These are phyloP conservation scores for Drosophila barbarae DNA, from an alignment of 2,888 invertebrate genomes.

Conservation along the genomic window DNA sequence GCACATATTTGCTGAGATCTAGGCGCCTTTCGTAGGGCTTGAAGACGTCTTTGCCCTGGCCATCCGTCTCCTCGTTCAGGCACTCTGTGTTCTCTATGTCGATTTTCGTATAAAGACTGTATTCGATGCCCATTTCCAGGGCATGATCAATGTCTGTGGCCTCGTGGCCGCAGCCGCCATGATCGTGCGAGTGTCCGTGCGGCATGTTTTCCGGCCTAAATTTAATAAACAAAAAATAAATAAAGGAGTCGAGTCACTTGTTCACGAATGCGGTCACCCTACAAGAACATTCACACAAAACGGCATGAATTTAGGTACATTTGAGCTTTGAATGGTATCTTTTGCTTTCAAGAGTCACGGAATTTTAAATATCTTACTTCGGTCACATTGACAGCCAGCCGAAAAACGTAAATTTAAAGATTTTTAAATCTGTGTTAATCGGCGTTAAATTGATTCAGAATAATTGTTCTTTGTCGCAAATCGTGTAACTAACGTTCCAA, in stretches of 20 bases:
- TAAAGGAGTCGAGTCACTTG: conserved; percentile 28
- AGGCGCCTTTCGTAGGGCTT: conserved; percentile 94
- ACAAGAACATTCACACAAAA: neutral
- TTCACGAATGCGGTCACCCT: conserved; percentile 11
- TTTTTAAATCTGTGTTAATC: conserved; percentile 66
- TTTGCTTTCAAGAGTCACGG: neutral
- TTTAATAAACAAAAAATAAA: conserved; percentile 26
- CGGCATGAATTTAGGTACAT: too few species aligned
- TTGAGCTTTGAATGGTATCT: neutral
- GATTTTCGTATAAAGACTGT: conserved; percentile 92
- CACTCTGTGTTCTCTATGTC: conserved; percentile 92
- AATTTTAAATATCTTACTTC: neutral
- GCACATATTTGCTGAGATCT: conserved; percentile 91
- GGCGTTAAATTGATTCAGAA: conserved; percentile 46
- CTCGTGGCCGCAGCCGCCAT: conserved; percentile 77
- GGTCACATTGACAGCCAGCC: conserved; percentile 16
- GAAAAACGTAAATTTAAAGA: conserved; percentile 32
- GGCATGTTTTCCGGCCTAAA: conserved; percentile 67
- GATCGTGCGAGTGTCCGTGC: conserved; percentile 78
- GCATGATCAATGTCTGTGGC: conserved; percentile 77
- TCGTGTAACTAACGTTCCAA: conserved; percentile 48
- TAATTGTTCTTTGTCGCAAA: conserved; percentile 40
- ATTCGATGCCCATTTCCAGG: conserved; percentile 79
- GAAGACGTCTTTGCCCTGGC: conserved; percentile 93
- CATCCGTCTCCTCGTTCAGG: conserved; percentile 92